phyloP scores from a whole-genome alignment of 2,797 vertebrate species.

The Clarias pachynema region DNA sequence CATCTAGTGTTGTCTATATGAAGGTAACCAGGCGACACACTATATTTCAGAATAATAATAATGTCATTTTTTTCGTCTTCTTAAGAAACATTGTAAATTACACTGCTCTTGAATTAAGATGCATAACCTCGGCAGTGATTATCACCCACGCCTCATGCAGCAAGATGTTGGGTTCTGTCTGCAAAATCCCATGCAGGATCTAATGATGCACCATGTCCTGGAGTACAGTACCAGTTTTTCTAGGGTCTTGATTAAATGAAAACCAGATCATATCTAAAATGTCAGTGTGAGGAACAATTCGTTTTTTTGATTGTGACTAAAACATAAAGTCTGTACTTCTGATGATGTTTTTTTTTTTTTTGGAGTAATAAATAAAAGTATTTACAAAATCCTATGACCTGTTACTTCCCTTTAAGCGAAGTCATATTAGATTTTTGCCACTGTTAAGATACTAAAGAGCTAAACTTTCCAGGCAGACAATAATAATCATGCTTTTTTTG shows the following conservation, averaged over 20 bases:
- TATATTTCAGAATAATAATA: conserved; percentile 1
- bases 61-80: neutral
- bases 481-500: conserved; percentile 70
- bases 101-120: neutral
- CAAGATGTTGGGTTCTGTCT: neutral
- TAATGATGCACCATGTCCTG: neutral
- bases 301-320: neutral
- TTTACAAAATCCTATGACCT: conserved; percentile 2
- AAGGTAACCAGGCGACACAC: conserved; percentile 21
- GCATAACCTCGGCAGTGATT: neutral
- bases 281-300: conserved; percentile 30
- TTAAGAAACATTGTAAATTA: neutral
- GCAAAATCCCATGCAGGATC: neutral
- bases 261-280: conserved; percentile 24
- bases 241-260: neutral
- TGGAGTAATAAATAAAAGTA: conserved; percentile 3
- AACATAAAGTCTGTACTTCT: conserved; percentile 12
- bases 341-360: neutral
- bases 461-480: conserved; percentile 60
- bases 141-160: neutral
- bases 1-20: conserved; percentile 71
- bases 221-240: neutral
- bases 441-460: conserved; percentile 37
- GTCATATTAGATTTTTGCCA: conserved; percentile 2
- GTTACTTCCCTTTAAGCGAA: neutral